Evolutionary conservation across 2,113 vertebrate species (phyloP).

Genomic region (Xiphophorus couchianus): DNA sequence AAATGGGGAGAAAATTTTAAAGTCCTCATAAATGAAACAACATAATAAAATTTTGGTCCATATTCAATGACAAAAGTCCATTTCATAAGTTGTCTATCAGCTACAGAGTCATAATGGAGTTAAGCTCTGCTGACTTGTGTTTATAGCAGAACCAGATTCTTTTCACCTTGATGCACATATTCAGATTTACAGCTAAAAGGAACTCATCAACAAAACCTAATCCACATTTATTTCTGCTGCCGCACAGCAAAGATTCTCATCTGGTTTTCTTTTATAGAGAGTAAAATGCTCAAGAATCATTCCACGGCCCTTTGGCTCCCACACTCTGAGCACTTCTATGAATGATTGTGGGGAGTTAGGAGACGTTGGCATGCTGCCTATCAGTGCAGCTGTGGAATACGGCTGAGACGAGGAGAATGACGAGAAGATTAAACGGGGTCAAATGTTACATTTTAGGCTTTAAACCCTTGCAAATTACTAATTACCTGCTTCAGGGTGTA

Average conservation of each 20-base stretch:
- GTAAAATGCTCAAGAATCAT: slow-evolving; percentile 62
- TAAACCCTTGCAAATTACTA: slow-evolving; percentile 64
- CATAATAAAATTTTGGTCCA: neutral
- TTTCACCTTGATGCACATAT: slow-evolving; percentile 30
- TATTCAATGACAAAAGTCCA: no score
- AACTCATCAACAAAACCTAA: slow-evolving; percentile 47
- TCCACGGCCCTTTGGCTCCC: slow-evolving; percentile 58
- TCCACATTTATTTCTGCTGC: slow-evolving; percentile 51
- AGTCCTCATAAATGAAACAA: neutral
- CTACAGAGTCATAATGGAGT: neutral
- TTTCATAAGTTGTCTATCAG: no score
- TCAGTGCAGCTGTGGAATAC: slow-evolving; percentile 73
- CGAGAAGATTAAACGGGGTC: slow-evolving; percentile 58
- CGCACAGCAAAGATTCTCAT: slow-evolving; percentile 54
- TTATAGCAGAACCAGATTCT: slow-evolving; percentile 35
- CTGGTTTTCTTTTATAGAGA: slow-evolving; percentile 68
- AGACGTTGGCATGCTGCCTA: slow-evolving; percentile 71
- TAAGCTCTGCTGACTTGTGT: neutral
- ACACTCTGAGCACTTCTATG: slow-evolving; percentile 62
- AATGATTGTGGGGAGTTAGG: slow-evolving; percentile 63
- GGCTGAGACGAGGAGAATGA: slow-evolving; percentile 53
- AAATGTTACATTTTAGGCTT: slow-evolving; percentile 51
- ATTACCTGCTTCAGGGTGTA: slow-evolving; percentile 55
- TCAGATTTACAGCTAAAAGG: slow-evolving; percentile 30
- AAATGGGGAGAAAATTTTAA: neutral